Base-by-base conservation (phyloP, 1,140 invertebrate species). In the Solenopsis invicta region DNA sequence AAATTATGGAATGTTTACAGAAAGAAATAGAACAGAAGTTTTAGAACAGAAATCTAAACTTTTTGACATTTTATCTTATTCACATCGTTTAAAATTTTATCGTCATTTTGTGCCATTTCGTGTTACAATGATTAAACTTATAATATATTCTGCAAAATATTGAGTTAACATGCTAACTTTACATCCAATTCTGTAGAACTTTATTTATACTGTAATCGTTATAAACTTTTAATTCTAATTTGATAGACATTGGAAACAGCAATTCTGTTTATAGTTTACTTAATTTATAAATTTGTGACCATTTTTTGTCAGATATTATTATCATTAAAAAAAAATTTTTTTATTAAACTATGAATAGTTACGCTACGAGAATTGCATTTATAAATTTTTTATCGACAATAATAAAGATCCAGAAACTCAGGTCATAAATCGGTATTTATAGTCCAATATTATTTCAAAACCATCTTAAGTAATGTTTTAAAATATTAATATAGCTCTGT, bases 221-320 rank as follows among this genome's bases (percentile, higher is more conserved):
- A 45, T 16, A 21, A 5, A 13, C 10, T 34, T 50, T 34, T 69
- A 69, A 80, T 67, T 50, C 10, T 37, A 52, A 69, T 10, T 69
- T 10, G 13, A 56, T 54, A 13, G 16, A 81, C n/a, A 81, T 69
- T 71, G 34, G 1, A 78, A 78, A 69, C 50, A 9, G 16, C 50
- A 56, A 45, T 71, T 56, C 48, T 4, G 34, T 24, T 41, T 52
- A 34, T 37, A 81, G 13, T 69, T 71, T 6, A 18, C 16, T 62
- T 61, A 37, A 12, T 41, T 13, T n/a, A n/a, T n/a, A n/a, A n/a
- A n/a, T n/a, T n/a, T n/a, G n/a, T n/a, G n/a, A n/a, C n/a, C n/a
- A n/a, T n/a, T n/a, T n/a, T n/a, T n/a, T 37, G 21, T 82, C 34
- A 72, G 16, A 24, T 72, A 67, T 45, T 34, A 29, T 56, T 56